Evolutionary conservation across 2,888 invertebrate species (phyloP).

Genomic region (Charanyca ferruginea): DNA sequence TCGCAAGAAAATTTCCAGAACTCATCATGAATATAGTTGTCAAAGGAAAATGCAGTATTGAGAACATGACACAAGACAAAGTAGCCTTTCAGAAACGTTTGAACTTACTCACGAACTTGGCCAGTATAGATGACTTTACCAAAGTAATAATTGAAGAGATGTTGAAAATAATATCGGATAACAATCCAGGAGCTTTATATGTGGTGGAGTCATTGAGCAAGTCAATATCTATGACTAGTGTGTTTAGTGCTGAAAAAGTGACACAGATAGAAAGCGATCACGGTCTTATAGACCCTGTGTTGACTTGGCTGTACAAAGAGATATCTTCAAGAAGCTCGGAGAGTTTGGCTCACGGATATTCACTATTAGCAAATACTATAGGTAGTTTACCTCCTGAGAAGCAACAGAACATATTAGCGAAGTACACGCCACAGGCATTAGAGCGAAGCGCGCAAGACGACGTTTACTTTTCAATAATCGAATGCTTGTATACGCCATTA

Average conservation of each 20-base stretch:
- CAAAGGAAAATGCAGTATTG: slow-evolving; percentile 84
- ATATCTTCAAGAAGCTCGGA: slow-evolving; percentile 71
- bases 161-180: slow-evolving; percentile 77
- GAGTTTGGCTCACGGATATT: slow-evolving; percentile 75
- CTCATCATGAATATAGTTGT: slow-evolving; percentile 89
- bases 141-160: slow-evolving; percentile 85
- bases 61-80: slow-evolving; percentile 77
- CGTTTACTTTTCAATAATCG: slow-evolving; percentile 82
- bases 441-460: slow-evolving; percentile 75
- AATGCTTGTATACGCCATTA: slow-evolving; percentile 89
- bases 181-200: slow-evolving; percentile 74
- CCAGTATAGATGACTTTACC: slow-evolving; percentile 87
- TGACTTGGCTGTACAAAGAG: slow-evolving; percentile 81
- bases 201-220: slow-evolving; percentile 81
- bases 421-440: slow-evolving; percentile 75
- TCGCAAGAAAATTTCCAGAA: slow-evolving; percentile 89
- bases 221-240: slow-evolving; percentile 77
- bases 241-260: slow-evolving; percentile 81
- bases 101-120: slow-evolving; percentile 85
- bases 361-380: slow-evolving; percentile 81
- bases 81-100: slow-evolving; percentile 80
- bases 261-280: slow-evolving; percentile 86
- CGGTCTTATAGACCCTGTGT: slow-evolving; percentile 81
- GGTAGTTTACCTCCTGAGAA: slow-evolving; percentile 79
- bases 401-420: slow-evolving; percentile 74